Percentiles rank a stretch among this genome's conserved stretches.
Conservation (phyloP, 2,113 vertebrate species). For the Tupaia tana region DNA sequence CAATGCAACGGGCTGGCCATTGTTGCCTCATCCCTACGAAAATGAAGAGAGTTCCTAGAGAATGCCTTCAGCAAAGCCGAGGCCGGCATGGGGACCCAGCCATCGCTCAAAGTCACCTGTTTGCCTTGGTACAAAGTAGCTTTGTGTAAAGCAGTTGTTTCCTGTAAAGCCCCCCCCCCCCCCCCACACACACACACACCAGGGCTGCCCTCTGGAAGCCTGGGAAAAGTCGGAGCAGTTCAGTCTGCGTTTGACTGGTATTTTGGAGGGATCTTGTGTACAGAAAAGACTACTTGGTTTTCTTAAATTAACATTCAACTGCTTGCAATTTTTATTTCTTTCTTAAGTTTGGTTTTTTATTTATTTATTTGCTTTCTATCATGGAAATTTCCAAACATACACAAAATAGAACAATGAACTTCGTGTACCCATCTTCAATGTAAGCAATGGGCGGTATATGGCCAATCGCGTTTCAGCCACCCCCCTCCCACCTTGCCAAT, state of each 20-base stretch:
- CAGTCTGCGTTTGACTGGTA: not conserved
- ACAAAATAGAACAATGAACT: not conserved
- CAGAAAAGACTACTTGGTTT: not conserved
- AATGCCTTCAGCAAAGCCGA: not conserved
- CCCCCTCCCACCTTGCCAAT: not conserved
- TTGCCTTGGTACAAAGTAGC: not conserved
- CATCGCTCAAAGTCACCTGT: not conserved
- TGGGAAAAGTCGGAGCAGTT: not conserved
- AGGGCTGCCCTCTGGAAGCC: not conserved
- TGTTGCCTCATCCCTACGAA: not conserved
- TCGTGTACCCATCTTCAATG: rapidly evolving
- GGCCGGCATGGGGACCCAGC: not conserved
- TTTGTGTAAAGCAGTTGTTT: not conserved
- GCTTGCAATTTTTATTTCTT: not conserved
- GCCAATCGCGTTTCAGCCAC: not conserved
- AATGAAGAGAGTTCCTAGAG: not conserved
- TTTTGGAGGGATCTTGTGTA: not conserved
- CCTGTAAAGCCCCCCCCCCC: not conserved
- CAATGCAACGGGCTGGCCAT: not conserved
- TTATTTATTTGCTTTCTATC: not conserved
- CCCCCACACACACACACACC: no score
- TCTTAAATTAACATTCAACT: slow-evolving; percentile 17
- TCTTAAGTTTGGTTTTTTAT: not conserved
- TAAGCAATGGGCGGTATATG: not conserved
- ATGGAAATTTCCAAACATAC: not conserved